Base-by-base conservation (phyloP, 2,888 invertebrate species). In the Syritta pipiens region DNA sequence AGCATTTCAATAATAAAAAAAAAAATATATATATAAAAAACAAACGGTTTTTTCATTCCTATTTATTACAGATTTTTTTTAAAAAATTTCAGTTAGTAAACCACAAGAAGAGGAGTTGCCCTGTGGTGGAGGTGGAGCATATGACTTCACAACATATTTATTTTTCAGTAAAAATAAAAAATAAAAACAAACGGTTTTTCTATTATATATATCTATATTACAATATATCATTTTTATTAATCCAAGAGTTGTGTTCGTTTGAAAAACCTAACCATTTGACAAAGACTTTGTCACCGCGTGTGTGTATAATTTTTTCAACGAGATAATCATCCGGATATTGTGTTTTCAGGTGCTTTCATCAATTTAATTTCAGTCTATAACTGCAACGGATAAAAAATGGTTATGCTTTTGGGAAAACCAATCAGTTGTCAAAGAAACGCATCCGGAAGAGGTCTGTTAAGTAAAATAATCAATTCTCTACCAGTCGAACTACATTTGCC, bases 271-370 rank as follows among this genome's bases (percentile, higher is more conserved):
- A 59, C 83, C 84, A 85, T 49, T 77, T 77, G 1, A 77, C 72
- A 48, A 42, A 74, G 20, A 57, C 55, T 48, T 49, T 59, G 60
- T 83, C 65, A 14, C 79, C 82, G 53, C 77, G 82, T 26, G 53
- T 81, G 72, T 77, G 72, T 49, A 85, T 28, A 12, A 85, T 75
- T 79, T 84, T 85, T 68, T 86, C 85, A 14, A 87, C 82, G 17
- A 86, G 62, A 74, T 85, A 86, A 12, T 85, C 60, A 40, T 86
- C 81, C 1, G 84, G 83, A 83, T 84, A 71, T 68, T 83, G 83
- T 0, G 82, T 83, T 81, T 84, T 84, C 55, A 82, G 83, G 4
- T 86, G 40, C 83, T 86, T n/a, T n/a, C n/a, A n/a, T n/a, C n/a
- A 51, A 10, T 2, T 22, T 10, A n/a, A 32, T 32, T 14, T 4